Conservation (phyloP, 2,113 vertebrate species). For the Ia io region DNA sequence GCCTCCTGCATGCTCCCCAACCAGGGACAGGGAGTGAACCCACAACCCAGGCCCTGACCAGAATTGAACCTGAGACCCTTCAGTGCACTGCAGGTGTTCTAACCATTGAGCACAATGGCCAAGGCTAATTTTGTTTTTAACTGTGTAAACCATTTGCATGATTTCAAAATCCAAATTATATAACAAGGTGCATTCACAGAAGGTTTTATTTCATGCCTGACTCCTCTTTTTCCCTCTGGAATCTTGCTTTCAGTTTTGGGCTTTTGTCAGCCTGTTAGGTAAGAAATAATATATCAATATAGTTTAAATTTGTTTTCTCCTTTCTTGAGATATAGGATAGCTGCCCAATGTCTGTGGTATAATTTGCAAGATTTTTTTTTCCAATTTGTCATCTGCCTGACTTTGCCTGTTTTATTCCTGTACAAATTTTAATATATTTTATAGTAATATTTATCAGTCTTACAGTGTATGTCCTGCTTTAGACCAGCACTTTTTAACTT, state of each 20-base stretch:
- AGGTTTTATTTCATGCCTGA: neutral
- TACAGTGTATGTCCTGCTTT: neutral
- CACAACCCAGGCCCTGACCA: too few species aligned
- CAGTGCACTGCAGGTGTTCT: too few species aligned
- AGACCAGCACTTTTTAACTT: neutral
- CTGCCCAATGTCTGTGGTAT: neutral
- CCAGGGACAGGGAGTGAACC: too few species aligned
- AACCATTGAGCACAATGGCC: too few species aligned
- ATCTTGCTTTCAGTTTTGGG: neutral
- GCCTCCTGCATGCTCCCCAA: too few species aligned
- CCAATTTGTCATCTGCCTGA: neutral
- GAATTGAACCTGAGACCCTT: too few species aligned
- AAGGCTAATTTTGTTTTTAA: neutral
- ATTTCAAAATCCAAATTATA: neutral
- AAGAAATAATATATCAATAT: conserved; percentile 16
- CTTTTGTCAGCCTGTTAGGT: neutral
- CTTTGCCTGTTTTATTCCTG: neutral
- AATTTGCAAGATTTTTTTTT: neutral
- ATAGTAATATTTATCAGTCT: neutral
- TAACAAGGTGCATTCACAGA: neutral
- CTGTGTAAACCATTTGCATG: neutral
- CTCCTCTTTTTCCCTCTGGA: neutral
- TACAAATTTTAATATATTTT: neutral
- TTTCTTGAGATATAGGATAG: neutral
- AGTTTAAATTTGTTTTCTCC: conserved; percentile 37